Conservation (phyloP, 30 jellyfish, hydroid and myxozoan genomes). For the Sanderia malayensis region DNA sequence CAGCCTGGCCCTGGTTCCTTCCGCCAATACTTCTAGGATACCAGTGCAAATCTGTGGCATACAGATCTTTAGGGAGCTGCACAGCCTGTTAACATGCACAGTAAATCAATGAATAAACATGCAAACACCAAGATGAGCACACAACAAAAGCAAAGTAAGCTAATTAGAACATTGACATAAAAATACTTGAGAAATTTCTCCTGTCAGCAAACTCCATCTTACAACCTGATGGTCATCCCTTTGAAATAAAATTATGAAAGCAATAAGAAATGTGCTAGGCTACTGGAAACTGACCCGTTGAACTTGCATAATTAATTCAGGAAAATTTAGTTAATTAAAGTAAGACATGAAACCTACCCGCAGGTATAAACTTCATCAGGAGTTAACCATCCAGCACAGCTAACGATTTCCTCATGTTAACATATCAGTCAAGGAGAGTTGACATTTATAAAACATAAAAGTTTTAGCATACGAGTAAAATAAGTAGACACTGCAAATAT, state of each 20-base stretch:
- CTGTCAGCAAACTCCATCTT: conserved; percentile 80
- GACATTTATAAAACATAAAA: too few species aligned
- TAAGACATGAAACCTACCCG: conserved; percentile 91
- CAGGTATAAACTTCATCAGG: conserved; percentile 90
- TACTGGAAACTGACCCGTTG: too few species aligned
- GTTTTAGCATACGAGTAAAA: too few species aligned
- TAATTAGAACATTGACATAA: background rate
- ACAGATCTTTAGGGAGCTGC: conserved; percentile 74
- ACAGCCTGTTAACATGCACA: conserved; percentile 57
- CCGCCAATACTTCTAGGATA: conserved; percentile 89
- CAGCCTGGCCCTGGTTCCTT: conserved; percentile 78
- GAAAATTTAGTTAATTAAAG: background rate
- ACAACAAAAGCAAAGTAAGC: background rate
- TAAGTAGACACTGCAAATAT: too few species aligned
- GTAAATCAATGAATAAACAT: background rate
- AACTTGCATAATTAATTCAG: background rate
- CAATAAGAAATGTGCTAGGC: too few species aligned
- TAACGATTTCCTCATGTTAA: conserved; percentile 84
- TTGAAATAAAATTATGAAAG: too few species aligned
- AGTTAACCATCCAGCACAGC: conserved; percentile 89
- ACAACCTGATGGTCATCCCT: conserved; percentile 93
- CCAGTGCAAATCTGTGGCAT: conserved; percentile 88
- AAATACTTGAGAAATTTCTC: conserved; percentile 77
- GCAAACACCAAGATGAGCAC: background rate
- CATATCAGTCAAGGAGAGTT: conserved; percentile 60